Percentiles rank a stretch among this genome's conserved stretches.
phyloP scores from a whole-genome alignment of 30 jellyfish, hydroid and myxozoan genomes.

The Chironex yamaguchii region DNA sequence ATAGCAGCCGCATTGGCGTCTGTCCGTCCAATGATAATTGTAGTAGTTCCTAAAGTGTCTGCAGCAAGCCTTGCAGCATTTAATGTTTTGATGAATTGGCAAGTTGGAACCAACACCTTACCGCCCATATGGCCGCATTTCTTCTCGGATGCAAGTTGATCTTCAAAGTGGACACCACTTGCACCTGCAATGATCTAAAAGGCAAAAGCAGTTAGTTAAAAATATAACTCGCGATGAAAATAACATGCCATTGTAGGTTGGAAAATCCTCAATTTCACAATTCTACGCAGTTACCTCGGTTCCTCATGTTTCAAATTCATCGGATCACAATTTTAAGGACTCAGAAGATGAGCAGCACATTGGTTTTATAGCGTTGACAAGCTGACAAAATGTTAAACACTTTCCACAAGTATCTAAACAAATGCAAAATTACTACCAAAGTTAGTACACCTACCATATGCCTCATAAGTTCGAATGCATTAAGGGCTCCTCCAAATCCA shows the following conservation, averaged over 20 bases:
- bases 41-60: conserved; percentile 77
- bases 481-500: conserved; percentile 97
- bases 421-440: background rate
- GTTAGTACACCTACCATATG: conserved; percentile 73
- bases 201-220: too few relatives aligned
- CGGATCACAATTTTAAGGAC: too few relatives aligned
- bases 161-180: conserved; percentile 97
- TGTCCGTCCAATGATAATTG: conserved; percentile 89
- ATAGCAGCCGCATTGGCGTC: conserved; percentile 97
- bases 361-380: too few relatives aligned
- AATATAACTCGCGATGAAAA: too few relatives aligned
- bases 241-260: too few relatives aligned
- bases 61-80: conserved; percentile 98
- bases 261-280: too few relatives aligned
- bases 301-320: too few relatives aligned
- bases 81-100: conserved; percentile 87
- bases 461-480: conserved; percentile 89
- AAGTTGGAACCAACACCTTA: conserved; percentile 95
- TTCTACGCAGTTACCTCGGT: too few relatives aligned
- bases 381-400: too few relatives aligned
- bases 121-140: conserved; percentile 99
- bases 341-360: too few relatives aligned
- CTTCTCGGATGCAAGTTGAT: conserved; percentile 95
- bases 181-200: conserved; percentile 93
- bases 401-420: too few relatives aligned